Conservation (phyloP, 2,888 invertebrate genomes). For the Pristionchus maxplancki region DNA sequence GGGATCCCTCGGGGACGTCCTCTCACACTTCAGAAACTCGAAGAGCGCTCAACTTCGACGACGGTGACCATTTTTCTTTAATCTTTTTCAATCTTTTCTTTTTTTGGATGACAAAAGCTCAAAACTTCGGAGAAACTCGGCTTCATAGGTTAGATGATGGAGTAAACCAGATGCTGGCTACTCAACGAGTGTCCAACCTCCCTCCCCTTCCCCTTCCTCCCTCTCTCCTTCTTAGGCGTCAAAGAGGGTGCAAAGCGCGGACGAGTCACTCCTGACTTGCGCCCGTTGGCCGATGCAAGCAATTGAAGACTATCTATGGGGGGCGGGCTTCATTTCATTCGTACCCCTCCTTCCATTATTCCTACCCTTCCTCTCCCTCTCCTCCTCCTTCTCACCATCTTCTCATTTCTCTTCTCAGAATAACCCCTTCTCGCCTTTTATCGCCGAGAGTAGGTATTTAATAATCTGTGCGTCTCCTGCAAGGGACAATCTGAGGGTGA, state of each 20-base stretch:
- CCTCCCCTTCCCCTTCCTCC: background rate
- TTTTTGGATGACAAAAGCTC: too few relatives aligned
- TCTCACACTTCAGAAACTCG: constrained; percentile 60
- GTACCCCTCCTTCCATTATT: constrained; percentile 38
- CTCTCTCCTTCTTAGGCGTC: background rate
- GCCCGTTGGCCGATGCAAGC: background rate
- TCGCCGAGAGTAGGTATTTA: constrained; percentile 47
- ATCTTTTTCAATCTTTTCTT: background rate
- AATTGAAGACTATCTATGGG: constrained; percentile 49
- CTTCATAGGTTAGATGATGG: too few relatives aligned
- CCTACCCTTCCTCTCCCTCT: constrained; percentile 21
- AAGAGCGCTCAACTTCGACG: constrained; percentile 62
- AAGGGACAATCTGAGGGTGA: constrained; percentile 29
- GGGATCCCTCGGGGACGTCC: constrained; percentile 64
- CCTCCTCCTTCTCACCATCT: constrained; percentile 8
- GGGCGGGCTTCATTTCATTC: constrained; percentile 49
- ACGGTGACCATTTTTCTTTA: constrained; percentile 54
- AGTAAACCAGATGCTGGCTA: background rate
- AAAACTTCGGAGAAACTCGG: background rate
- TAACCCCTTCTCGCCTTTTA: constrained; percentile 19
- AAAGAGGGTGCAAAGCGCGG: constrained; percentile 8
- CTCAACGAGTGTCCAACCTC: background rate
- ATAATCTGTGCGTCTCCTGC: background rate
- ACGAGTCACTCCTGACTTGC: constrained; percentile 15
- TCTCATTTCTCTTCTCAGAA: constrained; percentile 29